Evolutionary conservation across 2,888 invertebrate genomes (phyloP).

Genomic region (Andrena flavipes): DNA sequence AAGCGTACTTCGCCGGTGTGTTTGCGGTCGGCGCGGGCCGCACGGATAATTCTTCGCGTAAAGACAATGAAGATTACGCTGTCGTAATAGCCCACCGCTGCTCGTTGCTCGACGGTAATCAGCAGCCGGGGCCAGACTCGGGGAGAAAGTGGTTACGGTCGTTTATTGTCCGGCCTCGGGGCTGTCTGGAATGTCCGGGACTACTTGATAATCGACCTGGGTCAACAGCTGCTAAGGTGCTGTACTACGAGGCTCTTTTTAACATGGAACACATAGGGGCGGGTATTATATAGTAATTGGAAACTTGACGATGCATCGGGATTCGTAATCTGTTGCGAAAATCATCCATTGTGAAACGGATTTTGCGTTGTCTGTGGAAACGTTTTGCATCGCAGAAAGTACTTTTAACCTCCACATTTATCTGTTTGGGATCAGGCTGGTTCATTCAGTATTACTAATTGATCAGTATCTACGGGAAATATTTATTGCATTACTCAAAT

Average conservation of each 20-base stretch:
- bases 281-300: too few relatives aligned
- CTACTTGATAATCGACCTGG: constrained; percentile 56
- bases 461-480: too few relatives aligned
- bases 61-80: constrained; percentile 53
- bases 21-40: constrained; percentile 16
- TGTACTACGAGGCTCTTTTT: constrained; percentile 16
- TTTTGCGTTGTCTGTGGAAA: too few relatives aligned
- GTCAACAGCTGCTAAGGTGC: neutral
- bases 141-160: constrained; percentile 50
- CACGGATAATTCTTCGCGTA: constrained; percentile 44
- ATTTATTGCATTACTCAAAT: too few relatives aligned
- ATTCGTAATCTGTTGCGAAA: too few relatives aligned
- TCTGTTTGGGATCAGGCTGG: too few relatives aligned
- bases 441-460: too few relatives aligned
- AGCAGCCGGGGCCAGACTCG: constrained; percentile 26
- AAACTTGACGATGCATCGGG: too few relatives aligned
- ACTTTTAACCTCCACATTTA: too few relatives aligned
- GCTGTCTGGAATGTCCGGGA: constrained; percentile 40
- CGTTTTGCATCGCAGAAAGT: too few relatives aligned
- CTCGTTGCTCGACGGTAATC: constrained; percentile 42
- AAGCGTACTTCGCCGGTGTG: constrained; percentile 17
- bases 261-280: neutral
- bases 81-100: constrained; percentile 44
- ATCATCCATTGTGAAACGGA: too few relatives aligned
- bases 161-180: constrained; percentile 54